Conservation (phyloP, 2,888 invertebrate species). For the Oligia latruncula region DNA sequence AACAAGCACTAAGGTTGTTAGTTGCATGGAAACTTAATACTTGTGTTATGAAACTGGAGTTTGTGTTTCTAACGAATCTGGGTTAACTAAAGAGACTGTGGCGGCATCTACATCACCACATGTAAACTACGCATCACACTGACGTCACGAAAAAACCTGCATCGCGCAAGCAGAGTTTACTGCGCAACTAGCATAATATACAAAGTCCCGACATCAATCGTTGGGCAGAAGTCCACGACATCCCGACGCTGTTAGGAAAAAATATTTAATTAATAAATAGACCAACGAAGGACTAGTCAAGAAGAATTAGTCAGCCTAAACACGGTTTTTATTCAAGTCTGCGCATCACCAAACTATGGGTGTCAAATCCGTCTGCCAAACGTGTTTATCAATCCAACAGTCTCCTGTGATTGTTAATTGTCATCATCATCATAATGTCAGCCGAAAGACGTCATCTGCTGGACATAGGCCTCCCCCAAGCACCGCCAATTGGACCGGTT, state of each 20-base stretch:
- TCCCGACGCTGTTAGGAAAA: neutral
- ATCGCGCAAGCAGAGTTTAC: neutral
- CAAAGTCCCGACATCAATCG: neutral
- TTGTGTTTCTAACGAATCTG: neutral
- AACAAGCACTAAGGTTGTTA: neutral
- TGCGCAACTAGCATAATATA: neutral
- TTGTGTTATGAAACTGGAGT: neutral
- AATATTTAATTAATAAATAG: neutral
- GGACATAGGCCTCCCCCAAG: neutral
- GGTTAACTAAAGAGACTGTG: neutral
- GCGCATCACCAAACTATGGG: neutral
- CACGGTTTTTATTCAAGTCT: neutral
- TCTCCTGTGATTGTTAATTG: neutral
- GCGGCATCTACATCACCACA: neutral
- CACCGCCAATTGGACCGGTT: neutral
- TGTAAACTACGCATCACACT: neutral
- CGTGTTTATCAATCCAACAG: neutral
- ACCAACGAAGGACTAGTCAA: neutral
- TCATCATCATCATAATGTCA: neutral
- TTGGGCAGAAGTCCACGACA: neutral
- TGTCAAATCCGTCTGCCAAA: neutral
- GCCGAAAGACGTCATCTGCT: neutral
- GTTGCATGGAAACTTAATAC: constrained; percentile 14
- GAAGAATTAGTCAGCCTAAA: neutral
- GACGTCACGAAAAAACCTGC: neutral